Percentiles rank a stretch among this genome's conserved stretches.
Conservation (phyloP, 2,113 vertebrate genomes). For the Plotosus lineatus region DNA sequence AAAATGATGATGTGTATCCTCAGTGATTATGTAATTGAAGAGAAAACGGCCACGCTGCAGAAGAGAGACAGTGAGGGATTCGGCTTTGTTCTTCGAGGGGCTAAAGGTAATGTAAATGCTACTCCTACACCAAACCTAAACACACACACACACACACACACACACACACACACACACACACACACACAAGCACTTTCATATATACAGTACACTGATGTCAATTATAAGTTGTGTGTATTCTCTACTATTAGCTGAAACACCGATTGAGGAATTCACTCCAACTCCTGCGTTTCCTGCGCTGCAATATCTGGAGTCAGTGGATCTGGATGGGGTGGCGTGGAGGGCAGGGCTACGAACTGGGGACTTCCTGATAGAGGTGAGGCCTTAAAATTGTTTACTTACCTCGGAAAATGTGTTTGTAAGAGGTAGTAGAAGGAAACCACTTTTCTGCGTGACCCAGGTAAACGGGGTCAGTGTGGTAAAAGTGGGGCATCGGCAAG, state of each 20-base stretch:
- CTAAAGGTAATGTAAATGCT: conserved; percentile 75
- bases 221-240: background rate
- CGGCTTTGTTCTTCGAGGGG: conserved; percentile 84
- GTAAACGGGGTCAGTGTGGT: conserved; percentile 95
- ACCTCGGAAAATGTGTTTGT: background rate
- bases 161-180: conserved; percentile 32
- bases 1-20: conserved; percentile 60
- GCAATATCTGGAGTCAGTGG: conserved; percentile 96
- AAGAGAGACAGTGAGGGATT: conserved; percentile 81
- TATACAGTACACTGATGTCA: conserved; percentile 33
- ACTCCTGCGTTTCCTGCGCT: conserved; percentile 94
- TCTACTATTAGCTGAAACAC: conserved; percentile 84
- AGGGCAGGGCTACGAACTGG: conserved; percentile 85
- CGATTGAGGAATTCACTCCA: conserved; percentile 96
- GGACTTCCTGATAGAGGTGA: conserved; percentile 80
- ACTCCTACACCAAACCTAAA: background rate
- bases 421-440: background rate
- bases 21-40: conserved; percentile 81
- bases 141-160: background rate
- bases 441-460: conserved; percentile 61
- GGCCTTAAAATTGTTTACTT: background rate
- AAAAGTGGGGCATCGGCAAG: conserved; percentile 97
- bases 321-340: conserved; percentile 96
- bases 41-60: conserved; percentile 78
- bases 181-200: background rate